Conservation (phyloP, 1,140 invertebrate species). For the Panagrolaimus sp. region DNA sequence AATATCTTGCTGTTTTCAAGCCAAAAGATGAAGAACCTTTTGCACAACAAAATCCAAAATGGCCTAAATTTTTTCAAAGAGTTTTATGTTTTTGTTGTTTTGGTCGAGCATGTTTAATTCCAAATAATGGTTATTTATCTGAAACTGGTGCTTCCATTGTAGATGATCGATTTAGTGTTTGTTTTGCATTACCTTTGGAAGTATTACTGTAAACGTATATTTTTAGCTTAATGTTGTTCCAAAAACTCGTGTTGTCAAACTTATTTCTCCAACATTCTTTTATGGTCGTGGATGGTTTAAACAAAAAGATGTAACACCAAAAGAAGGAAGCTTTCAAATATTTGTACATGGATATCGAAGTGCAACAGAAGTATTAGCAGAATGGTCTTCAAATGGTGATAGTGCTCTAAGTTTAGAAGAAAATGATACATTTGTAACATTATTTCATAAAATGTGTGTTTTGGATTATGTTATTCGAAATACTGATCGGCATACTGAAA, state of each 20-base stretch:
- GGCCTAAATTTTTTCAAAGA: constrained; percentile 99
- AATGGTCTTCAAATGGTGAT: constrained; percentile 26
- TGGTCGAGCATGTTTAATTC: constrained; percentile 91
- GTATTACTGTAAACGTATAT: neutral
- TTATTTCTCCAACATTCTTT: constrained; percentile 45
- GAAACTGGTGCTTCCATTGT: constrained; percentile 94
- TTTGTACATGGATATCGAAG: constrained; percentile 46
- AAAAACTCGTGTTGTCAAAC: constrained; percentile 47
- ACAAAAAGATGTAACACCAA: constrained; percentile 36
- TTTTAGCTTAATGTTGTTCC: constrained; percentile 46
- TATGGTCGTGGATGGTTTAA: constrained; percentile 33
- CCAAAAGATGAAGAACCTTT: constrained; percentile 99
- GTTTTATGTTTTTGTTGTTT: constrained; percentile 98
- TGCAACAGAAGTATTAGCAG: constrained; percentile 36
- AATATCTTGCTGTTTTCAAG: constrained; percentile 73
- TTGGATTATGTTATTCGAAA: constrained; percentile 52
- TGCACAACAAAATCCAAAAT: constrained; percentile 94
- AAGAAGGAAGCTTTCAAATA: constrained; percentile 51
- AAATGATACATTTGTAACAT: constrained; percentile 7
- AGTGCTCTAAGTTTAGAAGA: neutral
- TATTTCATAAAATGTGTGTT: constrained; percentile 49
- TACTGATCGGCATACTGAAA: constrained; percentile 49
- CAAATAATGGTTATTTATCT: constrained; percentile 96
- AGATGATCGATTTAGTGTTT: constrained; percentile 83
- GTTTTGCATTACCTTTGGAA: neutral